These are phyloP conservation scores for Leptinotarsa peninsularis DNA, from an alignment of 2,888 invertebrate genomes.

Conservation along the genomic window DNA sequence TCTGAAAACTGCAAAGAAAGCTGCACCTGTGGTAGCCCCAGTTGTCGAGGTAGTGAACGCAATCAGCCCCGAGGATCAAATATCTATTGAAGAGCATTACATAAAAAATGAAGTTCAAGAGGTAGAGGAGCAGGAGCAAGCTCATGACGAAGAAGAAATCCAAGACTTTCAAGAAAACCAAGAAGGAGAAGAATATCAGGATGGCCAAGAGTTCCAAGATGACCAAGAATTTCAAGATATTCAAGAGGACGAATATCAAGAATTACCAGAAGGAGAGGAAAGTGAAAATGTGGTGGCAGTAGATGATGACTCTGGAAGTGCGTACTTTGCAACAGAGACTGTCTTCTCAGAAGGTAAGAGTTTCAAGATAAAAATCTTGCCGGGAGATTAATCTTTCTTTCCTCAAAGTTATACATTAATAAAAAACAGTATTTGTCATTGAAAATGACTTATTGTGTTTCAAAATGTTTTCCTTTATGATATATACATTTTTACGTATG, in stretches of 20 bases:
- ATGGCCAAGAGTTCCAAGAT: not conserved
- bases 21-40: slow-evolving; percentile 36
- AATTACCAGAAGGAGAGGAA: slow-evolving; percentile 25
- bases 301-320: slow-evolving; percentile 27
- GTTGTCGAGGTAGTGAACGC: slow-evolving; percentile 38
- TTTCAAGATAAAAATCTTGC: not conserved
- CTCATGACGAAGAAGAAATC: slow-evolving; percentile 30
- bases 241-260: slow-evolving; percentile 22
- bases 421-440: too few relatives aligned
- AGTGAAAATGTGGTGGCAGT: slow-evolving; percentile 32
- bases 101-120: slow-evolving; percentile 40
- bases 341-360: slow-evolving; percentile 38
- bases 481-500: too few relatives aligned
- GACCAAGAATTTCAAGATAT: slow-evolving; percentile 16
- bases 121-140: slow-evolving; percentile 50
- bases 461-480: too few relatives aligned
- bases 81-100: slow-evolving; percentile 43
- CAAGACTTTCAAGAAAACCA: slow-evolving; percentile 38
- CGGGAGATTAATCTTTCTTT: too few relatives aligned
- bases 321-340: slow-evolving; percentile 12
- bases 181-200: slow-evolving; percentile 9
- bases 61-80: slow-evolving; percentile 39
- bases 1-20: slow-evolving; percentile 54
- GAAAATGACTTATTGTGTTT: too few relatives aligned
- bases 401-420: too few relatives aligned